Base-by-base conservation (phyloP, 2,113 vertebrate species). In the Oreamnos americanus region DNA sequence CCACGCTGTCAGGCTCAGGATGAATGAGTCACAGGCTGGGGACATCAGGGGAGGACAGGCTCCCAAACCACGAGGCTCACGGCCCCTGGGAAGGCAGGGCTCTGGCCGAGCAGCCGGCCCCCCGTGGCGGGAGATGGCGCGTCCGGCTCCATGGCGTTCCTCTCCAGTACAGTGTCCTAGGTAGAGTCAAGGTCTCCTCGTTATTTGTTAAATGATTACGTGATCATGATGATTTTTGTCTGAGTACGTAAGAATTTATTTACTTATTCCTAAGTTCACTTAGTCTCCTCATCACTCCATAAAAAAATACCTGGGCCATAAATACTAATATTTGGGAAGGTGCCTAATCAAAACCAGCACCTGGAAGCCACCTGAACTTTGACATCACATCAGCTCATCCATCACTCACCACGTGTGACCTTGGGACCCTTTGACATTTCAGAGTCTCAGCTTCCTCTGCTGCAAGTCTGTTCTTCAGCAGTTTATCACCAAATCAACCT, bases 11-110 rank as follows among this genome's bases (percentile, higher is more conserved):
- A 51, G 62, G 47, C 64, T 67, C 7, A 86, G 90, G 79, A 49
- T 2, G n/a, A 15, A 25, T 2, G 3, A 43, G 67, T n/a, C 11
- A 17, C 5, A 4, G 15, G 47, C 39, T 0, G 4, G 33, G 43
- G 26, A 8, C 36, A 6, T 2, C n/a, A 8, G n/a, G 17, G 51
- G 82, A 39, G 5, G 53, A 15, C 0, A 0, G 28, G n/a, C 19
- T 28, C 30, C 58, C 0, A 7, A 2, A 33, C 36, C 6, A 0
- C 0, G 0, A 17, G 39, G 51, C 28, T 49, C 10, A 3, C 3
- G 17, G 49, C 6, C 47, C 25, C n/a, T 3, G 36, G 55, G 12
- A 25, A 45, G 51, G 45, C 36, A 19, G 53, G 49, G 71, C 49
- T 76, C 8, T 43, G 51, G 43, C 74, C 6, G 11, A 23, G n/a